phyloP scores from a whole-genome alignment of 2,113 vertebrate genomes.

The Passer montanus region DNA sequence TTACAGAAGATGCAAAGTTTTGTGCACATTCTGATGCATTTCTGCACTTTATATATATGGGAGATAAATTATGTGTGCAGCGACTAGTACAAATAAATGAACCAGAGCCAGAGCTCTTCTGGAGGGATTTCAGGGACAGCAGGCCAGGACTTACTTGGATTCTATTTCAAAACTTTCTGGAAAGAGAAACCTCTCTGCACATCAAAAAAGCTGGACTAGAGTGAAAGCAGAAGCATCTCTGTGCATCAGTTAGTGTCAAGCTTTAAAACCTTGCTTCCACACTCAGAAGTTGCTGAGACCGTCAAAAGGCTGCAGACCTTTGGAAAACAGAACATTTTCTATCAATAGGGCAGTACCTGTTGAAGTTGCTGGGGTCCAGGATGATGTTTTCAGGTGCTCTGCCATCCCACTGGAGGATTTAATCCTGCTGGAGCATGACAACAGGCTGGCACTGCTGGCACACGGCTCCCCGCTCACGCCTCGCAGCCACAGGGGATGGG shows the following conservation, averaged over 20 bases:
- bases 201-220: slow-evolving; percentile 23
- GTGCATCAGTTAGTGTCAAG: not conserved
- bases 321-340: not conserved
- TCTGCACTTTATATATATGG: slow-evolving; percentile 29
- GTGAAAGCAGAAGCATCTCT: slow-evolving; percentile 6
- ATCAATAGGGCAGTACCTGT: slow-evolving; percentile 2
- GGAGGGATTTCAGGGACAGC: slow-evolving; percentile 39
- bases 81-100: slow-evolving; percentile 41
- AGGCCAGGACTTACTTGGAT: slow-evolving; percentile 56
- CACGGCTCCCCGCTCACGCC: not conserved
- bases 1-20: not conserved
- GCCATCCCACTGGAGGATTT: slow-evolving; percentile 13
- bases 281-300: not conserved
- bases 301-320: not conserved
- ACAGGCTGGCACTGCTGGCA: slow-evolving; percentile 46
- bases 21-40: not conserved
- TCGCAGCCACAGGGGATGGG: not conserved
- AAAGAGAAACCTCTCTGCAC: slow-evolving; percentile 11
- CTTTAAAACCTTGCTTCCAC: not conserved
- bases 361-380: slow-evolving; percentile 30
- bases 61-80: slow-evolving; percentile 13
- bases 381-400: slow-evolving; percentile 26
- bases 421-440: slow-evolving; percentile 22
- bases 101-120: slow-evolving; percentile 22
- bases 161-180: slow-evolving; percentile 62